Conservation (phyloP, 23 tunicate species). For the Styela clava region DNA sequence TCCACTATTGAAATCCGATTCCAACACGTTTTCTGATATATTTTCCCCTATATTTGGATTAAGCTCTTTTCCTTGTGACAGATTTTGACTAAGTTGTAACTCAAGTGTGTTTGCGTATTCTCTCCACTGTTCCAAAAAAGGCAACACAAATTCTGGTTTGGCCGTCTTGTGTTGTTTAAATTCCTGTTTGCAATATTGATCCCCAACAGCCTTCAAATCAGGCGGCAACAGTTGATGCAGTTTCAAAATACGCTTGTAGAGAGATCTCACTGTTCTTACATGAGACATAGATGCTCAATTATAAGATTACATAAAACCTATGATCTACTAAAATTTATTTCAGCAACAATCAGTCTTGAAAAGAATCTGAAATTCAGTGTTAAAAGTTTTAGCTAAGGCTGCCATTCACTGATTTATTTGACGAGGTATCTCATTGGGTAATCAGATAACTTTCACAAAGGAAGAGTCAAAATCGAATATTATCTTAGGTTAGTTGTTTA, state of each 20-base stretch:
- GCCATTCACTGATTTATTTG: no score
- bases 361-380: neutral
- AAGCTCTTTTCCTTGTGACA: neutral
- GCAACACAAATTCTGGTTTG: conserved; percentile 56
- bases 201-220: conserved; percentile 83
- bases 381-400: no score
- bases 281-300: conserved; percentile 28
- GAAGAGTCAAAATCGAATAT: no score
- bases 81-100: conserved; percentile 32
- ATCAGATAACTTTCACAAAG: no score
- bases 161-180: conserved; percentile 87
- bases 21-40: conserved; percentile 38
- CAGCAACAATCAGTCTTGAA: neutral
- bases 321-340: neutral
- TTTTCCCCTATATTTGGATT: conserved; percentile 48
- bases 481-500: no score
- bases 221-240: conserved; percentile 64
- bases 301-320: neutral
- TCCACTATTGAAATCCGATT: conserved; percentile 55
- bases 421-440: no score
- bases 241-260: conserved; percentile 76
- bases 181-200: conserved; percentile 88
- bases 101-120: conserved; percentile 57
- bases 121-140: conserved; percentile 87
- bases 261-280: conserved; percentile 37